Evolutionary conservation across 2,113 vertebrate species (phyloP).

Genomic region (Gallinago media): DNA sequence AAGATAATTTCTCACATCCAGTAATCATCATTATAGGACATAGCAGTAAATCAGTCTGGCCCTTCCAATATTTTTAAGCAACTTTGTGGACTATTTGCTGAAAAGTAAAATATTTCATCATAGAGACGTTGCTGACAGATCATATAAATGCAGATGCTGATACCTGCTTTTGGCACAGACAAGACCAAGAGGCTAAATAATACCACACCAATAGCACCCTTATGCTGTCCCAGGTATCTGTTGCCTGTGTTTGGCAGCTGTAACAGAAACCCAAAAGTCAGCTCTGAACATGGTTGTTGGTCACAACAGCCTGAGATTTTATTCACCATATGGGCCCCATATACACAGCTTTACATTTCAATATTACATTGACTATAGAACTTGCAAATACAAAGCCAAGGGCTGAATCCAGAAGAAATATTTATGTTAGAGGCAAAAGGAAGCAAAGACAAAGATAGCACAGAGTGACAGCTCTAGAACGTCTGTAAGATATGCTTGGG

Average conservation of each 20-base stretch:
- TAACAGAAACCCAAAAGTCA: background rate
- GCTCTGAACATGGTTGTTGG: background rate
- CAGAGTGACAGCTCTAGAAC: background rate
- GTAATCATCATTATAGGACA: background rate
- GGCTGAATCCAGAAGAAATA: background rate
- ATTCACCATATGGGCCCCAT: background rate
- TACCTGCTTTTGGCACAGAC: background rate
- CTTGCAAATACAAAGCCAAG: background rate
- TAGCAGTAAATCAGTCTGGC: background rate
- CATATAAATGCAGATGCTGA: fast-evolving
- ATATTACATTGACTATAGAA: background rate
- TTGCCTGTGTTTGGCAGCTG: background rate
- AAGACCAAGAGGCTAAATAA: background rate
- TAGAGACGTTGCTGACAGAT: background rate
- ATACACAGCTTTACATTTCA: background rate
- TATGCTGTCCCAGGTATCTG: background rate
- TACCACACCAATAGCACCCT: background rate
- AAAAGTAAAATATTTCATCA: background rate
- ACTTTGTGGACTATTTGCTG: background rate
- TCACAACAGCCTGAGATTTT: background rate
- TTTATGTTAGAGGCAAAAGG: background rate
- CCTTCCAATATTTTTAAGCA: background rate
- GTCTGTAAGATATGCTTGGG: background rate
- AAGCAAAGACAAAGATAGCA: background rate
- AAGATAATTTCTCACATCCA: background rate